phyloP scores from a whole-genome alignment of 2,888 invertebrate species.

The Orthosia cruda region DNA sequence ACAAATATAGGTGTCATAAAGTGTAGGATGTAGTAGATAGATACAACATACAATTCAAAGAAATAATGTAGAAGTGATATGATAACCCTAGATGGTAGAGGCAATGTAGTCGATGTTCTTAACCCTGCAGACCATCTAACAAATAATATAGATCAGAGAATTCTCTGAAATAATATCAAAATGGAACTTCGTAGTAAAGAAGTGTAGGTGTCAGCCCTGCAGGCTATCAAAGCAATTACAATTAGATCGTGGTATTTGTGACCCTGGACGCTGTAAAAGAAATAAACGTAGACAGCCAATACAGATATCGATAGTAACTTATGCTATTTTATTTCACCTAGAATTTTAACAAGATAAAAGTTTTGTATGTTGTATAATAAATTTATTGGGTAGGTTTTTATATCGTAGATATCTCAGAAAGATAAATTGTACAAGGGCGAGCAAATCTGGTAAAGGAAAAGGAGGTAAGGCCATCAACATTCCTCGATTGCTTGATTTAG shows the following conservation, averaged over 20 bases:
- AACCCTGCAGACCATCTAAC: not conserved
- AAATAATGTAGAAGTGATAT: not conserved
- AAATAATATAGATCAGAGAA: not conserved
- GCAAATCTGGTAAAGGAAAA: not conserved
- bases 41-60: not conserved
- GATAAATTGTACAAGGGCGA: not conserved
- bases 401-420: not conserved
- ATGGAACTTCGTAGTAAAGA: not conserved
- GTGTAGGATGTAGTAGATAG: not conserved
- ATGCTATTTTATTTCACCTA: conserved; percentile 20
- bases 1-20: not conserved
- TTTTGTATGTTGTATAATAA: not conserved
- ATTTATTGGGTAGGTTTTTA: not conserved
- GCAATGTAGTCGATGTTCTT: not conserved
- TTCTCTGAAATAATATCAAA: not conserved
- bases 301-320: conserved; percentile 9
- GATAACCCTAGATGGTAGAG: not conserved
- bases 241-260: conserved; percentile 22
- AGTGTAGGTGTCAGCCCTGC: conserved; percentile 1
- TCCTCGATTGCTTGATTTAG: not conserved
- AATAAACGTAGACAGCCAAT: conserved; percentile 14
- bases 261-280: conserved; percentile 27
- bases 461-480: not conserved
- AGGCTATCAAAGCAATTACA: not conserved
- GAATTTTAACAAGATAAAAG: conserved; percentile 8